These are phyloP conservation scores for Anastrepha ludens DNA, from an alignment of 1,140 invertebrate genomes.

Conservation along the genomic window DNA sequence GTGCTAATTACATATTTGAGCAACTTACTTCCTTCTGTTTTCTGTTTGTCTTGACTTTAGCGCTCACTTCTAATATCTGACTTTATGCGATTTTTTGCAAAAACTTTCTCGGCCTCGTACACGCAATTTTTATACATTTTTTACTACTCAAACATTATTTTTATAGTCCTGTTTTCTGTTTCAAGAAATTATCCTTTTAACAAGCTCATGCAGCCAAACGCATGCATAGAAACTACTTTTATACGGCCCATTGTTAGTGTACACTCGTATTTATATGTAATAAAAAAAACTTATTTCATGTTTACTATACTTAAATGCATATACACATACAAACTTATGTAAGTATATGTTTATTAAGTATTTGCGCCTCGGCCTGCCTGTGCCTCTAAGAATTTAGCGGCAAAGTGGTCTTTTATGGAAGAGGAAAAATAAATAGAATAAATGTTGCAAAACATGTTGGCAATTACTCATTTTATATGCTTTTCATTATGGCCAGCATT, in stretches of 20 bases:
- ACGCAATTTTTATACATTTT: too few species aligned
- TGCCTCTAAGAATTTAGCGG: neutral
- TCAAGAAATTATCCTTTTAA: neutral
- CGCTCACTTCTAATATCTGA: neutral
- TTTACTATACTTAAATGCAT: too few species aligned
- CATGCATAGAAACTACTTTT: neutral
- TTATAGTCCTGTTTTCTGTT: neutral
- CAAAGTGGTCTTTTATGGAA: neutral
- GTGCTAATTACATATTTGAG: too few species aligned
- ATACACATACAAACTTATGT: neutral
- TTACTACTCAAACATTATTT: neutral
- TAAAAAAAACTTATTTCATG: too few species aligned
- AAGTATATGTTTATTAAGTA: too few species aligned
- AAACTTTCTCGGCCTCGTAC: neutral
- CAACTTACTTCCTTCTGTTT: neutral
- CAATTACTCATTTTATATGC: constrained; percentile 54
- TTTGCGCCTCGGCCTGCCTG: too few species aligned
- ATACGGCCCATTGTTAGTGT: neutral
- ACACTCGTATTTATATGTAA: neutral
- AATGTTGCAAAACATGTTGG: constrained; percentile 28
- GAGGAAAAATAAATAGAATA: neutral
- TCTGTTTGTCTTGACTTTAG: neutral
- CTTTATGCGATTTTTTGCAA: neutral
- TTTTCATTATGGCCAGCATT: constrained; percentile 43
- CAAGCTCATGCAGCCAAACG: neutral